Evolutionary conservation across 2,797 vertebrate genomes (phyloP).

Genomic region (Tenualosa thibaudeaui): DNA sequence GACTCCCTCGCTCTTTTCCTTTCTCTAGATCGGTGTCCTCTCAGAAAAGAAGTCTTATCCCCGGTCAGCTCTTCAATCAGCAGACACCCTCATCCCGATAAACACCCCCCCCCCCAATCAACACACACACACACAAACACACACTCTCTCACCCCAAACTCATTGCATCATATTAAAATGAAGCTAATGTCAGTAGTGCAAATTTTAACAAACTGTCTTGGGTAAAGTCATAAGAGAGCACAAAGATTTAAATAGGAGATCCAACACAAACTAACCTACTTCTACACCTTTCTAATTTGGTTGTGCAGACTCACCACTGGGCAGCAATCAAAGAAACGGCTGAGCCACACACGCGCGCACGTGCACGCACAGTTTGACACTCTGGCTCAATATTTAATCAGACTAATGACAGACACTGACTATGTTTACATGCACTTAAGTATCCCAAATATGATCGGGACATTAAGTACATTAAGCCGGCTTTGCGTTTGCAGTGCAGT

Average conservation of each 20-base stretch:
- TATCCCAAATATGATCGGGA: too few relatives aligned
- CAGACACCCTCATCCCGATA: neutral
- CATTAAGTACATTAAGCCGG: too few relatives aligned
- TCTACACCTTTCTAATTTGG: neutral
- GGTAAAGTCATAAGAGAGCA: neutral
- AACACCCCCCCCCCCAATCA: too few relatives aligned
- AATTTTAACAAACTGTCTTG: neutral
- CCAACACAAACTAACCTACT: slow-evolving; percentile 3
- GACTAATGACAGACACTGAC: neutral
- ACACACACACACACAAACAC: too few relatives aligned
- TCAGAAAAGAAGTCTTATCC: neutral
- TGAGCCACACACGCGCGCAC: neutral
- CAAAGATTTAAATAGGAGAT: neutral
- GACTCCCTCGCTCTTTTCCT: slow-evolving; percentile 4
- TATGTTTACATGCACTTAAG: too few relatives aligned
- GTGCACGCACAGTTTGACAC: neutral
- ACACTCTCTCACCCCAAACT: neutral
- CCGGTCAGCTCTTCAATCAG: neutral
- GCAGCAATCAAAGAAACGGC: neutral
- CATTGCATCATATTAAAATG: slow-evolving; percentile 2
- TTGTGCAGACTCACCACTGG: neutral
- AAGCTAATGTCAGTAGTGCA: neutral
- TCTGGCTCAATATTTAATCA: neutral
- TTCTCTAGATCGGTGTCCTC: slow-evolving; percentile 10
- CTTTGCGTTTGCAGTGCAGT: neutral